These are phyloP conservation scores for Cerastis leucographa DNA, from an alignment of 2,888 invertebrate genomes.

Conservation along the genomic window DNA sequence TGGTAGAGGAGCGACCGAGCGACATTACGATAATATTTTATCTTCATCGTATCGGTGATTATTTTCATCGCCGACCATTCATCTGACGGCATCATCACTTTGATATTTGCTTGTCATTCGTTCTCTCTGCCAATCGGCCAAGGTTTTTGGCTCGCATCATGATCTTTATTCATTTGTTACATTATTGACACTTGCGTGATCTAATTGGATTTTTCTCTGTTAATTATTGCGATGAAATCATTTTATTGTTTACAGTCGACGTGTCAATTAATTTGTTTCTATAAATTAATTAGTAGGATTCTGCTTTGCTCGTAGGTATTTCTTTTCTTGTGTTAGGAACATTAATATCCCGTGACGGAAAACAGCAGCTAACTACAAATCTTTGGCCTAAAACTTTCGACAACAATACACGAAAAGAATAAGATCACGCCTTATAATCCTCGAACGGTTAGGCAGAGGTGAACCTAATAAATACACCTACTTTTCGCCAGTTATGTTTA, in stretches of 20 bases:
- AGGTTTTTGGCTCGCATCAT: constrained; percentile 69
- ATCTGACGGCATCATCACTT: constrained; percentile 31
- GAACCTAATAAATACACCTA: too few relatives aligned
- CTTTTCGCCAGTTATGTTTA: too few relatives aligned
- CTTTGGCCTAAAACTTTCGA: neutral
- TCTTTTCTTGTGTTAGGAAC: neutral
- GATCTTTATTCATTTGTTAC: constrained; percentile 45
- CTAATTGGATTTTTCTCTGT: constrained; percentile 37
- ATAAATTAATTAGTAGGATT: neutral
- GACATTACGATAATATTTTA: constrained; percentile 1
- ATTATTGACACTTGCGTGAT: constrained; percentile 63
- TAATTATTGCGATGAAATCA: constrained; percentile 39
- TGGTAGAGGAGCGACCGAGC: constrained; percentile 4
- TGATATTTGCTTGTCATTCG: constrained; percentile 45
- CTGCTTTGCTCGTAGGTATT: neutral
- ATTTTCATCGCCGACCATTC: constrained; percentile 47
- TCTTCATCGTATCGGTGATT: constrained; percentile 26
- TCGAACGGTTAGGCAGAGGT: too few relatives aligned
- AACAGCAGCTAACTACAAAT: neutral
- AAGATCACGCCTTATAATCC: neutral
- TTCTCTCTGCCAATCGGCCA: constrained; percentile 70
- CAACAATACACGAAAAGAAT: neutral
- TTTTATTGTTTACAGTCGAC: constrained; percentile 30
- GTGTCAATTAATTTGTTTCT: neutral
- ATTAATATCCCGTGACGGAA: neutral